Conservation (phyloP, 1,140 invertebrate species). For the Drosophila ogumai region DNA sequence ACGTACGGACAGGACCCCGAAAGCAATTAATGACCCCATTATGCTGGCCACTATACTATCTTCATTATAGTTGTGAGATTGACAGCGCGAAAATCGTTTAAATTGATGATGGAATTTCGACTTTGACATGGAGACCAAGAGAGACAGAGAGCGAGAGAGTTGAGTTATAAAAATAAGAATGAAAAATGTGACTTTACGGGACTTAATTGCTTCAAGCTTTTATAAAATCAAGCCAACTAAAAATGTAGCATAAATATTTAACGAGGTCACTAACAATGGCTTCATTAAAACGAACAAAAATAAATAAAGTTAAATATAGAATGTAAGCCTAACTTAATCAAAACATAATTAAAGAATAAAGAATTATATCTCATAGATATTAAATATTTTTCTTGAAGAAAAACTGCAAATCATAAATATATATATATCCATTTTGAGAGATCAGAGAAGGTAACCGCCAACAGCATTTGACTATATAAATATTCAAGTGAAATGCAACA, state of each 20-base stretch:
- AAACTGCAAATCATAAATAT: constrained; percentile 11
- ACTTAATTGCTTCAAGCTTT: neutral
- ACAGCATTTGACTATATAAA: constrained; percentile 1
- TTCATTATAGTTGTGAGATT: constrained; percentile 22
- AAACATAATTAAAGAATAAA: too few relatives aligned
- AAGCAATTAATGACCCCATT: constrained; percentile 25
- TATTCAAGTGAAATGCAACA: constrained; percentile 9
- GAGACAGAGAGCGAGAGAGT: neutral
- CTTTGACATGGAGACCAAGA: neutral
- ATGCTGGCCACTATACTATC: constrained; percentile 16
- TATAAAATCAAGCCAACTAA: neutral
- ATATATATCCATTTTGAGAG: neutral
- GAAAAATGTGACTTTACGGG: constrained; percentile 12
- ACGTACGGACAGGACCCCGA: constrained; percentile 2
- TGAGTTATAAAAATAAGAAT: constrained; percentile 15
- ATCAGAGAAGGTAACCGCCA: constrained; percentile 5
- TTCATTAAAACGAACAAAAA: neutral
- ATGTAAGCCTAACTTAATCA: neutral
- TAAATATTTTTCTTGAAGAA: neutral
- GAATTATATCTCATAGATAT: neutral
- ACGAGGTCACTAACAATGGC: neutral
- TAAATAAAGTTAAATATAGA: neutral
- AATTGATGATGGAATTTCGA: constrained; percentile 20
- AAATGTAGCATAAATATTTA: constrained; percentile 3
- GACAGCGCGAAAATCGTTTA: constrained; percentile 15